phyloP scores from a whole-genome alignment of 2,888 invertebrate genomes.

The Pristionchus exspectatus region DNA sequence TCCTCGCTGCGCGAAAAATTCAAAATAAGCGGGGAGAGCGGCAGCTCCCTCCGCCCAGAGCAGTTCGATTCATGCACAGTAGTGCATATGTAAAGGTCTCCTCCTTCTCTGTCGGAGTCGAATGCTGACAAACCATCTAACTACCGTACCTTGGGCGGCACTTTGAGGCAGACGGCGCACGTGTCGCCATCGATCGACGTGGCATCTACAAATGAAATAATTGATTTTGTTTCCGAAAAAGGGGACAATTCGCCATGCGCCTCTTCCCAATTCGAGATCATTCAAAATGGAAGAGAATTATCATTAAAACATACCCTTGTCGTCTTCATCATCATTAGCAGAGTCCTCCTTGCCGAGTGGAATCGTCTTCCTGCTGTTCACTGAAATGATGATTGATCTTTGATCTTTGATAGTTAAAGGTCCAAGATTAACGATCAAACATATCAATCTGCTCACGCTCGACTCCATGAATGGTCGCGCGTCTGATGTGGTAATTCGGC shows the following conservation, averaged over 20 bases:
- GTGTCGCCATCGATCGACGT: not conserved
- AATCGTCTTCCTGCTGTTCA: not conserved
- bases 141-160: conserved; percentile 1
- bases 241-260: no score
- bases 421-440: no score
- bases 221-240: not conserved
- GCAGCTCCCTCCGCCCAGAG: no score
- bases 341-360: not conserved
- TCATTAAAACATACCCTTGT: not conserved
- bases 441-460: not conserved
- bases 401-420: not conserved
- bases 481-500: not conserved
- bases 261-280: not conserved
- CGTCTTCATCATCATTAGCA: not conserved
- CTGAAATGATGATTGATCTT: not conserved
- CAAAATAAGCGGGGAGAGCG: no score
- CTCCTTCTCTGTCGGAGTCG: no score
- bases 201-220: not conserved
- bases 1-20: no score
- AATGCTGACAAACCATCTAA: no score
- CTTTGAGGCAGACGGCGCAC: conserved; percentile 8
- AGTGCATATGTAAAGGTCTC: no score
- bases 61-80: no score
- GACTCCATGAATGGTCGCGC: conserved; percentile 28
- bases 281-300: not conserved